Evolutionary conservation across 1,140 invertebrate species (phyloP).

Genomic region (Drosophila gunungcola): DNA sequence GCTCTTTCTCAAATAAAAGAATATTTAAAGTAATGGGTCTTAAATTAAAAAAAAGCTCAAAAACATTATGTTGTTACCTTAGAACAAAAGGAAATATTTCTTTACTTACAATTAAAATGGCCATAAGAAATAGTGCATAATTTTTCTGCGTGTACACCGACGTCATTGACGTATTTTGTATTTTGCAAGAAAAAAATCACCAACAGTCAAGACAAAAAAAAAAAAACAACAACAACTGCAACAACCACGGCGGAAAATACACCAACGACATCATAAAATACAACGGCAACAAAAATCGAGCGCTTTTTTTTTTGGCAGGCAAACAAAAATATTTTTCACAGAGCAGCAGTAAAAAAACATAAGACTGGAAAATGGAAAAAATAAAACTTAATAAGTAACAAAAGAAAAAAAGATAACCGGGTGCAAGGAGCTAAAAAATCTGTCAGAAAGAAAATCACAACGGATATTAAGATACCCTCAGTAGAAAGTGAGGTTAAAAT

Average conservation of each 20-base stretch:
- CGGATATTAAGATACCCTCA: slow-evolving; percentile 3
- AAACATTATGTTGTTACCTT: too few species aligned
- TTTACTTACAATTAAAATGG: too few species aligned
- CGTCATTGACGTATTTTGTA: slow-evolving; percentile 11
- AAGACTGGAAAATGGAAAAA: slow-evolving; percentile 4
- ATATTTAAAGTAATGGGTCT: too few species aligned
- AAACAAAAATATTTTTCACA: slow-evolving; percentile 60
- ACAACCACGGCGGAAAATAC: not conserved
- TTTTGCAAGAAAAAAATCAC: slow-evolving; percentile 15
- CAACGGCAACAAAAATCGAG: slow-evolving; percentile 47
- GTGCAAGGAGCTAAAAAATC: slow-evolving; percentile 26
- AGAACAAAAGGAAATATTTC: too few species aligned
- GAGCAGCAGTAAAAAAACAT: slow-evolving; percentile 44
- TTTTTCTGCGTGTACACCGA: not conserved
- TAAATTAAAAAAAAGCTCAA: too few species aligned
- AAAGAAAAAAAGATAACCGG: slow-evolving; percentile 22
- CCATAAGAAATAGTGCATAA: too few species aligned
- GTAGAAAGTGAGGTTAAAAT: too few species aligned
- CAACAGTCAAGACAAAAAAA: not conserved
- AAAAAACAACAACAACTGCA: not conserved
- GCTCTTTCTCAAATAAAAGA: too few species aligned
- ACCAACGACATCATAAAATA: slow-evolving; percentile 1
- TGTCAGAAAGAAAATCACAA: not conserved
- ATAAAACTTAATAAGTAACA: slow-evolving; percentile 64
- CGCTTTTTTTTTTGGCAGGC: slow-evolving; percentile 62